Base-by-base conservation (phyloP, 64 coral and sea anemone species). In the Acropora tenuis region DNA sequence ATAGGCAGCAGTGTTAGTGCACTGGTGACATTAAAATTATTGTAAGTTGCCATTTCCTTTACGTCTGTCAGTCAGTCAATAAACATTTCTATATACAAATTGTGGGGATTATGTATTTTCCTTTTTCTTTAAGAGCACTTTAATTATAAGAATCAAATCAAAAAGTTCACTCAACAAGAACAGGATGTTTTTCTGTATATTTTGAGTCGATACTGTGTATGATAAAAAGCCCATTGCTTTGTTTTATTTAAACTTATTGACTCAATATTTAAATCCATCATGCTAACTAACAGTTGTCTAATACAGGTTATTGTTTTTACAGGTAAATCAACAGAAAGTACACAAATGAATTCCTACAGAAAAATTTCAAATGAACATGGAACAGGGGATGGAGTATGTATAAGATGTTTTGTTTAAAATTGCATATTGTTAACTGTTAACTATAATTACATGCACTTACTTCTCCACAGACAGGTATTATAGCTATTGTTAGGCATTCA, bases 251-350 rank as follows among this genome's bases (percentile, higher is more conserved):
- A 71, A 71, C 17, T 71, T 71, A 71, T 71, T 71, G 67, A 71
- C 67, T 71, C 67, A 1, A 71, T 71, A 40, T 71, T 71, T 71
- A 71, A 69, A 69, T 69, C 67, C 67, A 74, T 74, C 72, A 74
- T 74, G 72, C 72, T 2, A 74, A 41, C 72, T 53, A 8, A 53
- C 30, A 30, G 30, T 75, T 75, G 73, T 43, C 42, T 75, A 43
- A 43, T 75, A 44, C 42, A 40, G 18, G 18, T 71, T 30, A 71
- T 71, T 71, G 2, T 30, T 75, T 44, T 44, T 44, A 75, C 73
- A 85, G 82, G 82, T 40, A 85, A 85, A 85, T 44, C 50, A 85
- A 85, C 9, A 67, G 82, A 85, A 85, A 67, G 20, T 42, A 85
- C 5, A 30, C 8, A 69, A 66, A 63, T 8, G 10, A 30, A 30